Evolutionary conservation across 2,888 invertebrate genomes (phyloP), one percentile per base, ranked within the genome.

Genomic region (Eremobia ochroleuca): DNA sequence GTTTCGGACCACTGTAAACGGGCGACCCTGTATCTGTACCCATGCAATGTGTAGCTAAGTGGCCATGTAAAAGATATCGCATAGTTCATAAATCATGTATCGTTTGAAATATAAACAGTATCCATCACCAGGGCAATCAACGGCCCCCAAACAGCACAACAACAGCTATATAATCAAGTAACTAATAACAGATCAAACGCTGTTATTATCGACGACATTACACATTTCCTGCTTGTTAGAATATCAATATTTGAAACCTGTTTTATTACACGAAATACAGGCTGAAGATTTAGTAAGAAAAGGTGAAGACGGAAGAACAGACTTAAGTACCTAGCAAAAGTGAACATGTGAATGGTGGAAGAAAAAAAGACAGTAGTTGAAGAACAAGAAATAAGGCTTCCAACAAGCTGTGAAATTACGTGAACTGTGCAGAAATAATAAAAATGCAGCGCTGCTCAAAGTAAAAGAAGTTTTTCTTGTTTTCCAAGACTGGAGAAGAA

Each of bases 161-260:
- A 66, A 18, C 69, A 43, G 40, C 59, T 28, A 43, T 76, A 37
- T 46, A 71, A 86, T 76, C 73, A 71, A 61, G 18, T 52, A 55
- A 55, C 55, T 82, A 83, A 79, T 83, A 86, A 86, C 83, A 69
- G 68, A 65, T 21, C 37, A 34, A 76, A 76, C 55, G 21, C 28
- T 86, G 68, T 79, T 68, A 86, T 84, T 84, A 85, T 49, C 21
- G 43, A 61, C 61, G 61, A 61, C 40, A 73, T 68, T 55, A 76
- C 70, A 71, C 1, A 49, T 64, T 74, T 61, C 46, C 21, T n/a
- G 46, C 72, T 73, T 71, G 70, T 82, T 67, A 76, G 31, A 46
- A 49, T 73, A 65, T 84, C 70, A 79, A 84, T 78, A 77, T 79
- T 77, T 73, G 58, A 58, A 59, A 31, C 49, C 49, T 59, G 25